A percentile compares a stretch with the other conserved stretches of the same genome.
These are phyloP conservation scores for Ectemnius continuus DNA, from an alignment of 2,888 invertebrate species.

Conservation along the genomic window DNA sequence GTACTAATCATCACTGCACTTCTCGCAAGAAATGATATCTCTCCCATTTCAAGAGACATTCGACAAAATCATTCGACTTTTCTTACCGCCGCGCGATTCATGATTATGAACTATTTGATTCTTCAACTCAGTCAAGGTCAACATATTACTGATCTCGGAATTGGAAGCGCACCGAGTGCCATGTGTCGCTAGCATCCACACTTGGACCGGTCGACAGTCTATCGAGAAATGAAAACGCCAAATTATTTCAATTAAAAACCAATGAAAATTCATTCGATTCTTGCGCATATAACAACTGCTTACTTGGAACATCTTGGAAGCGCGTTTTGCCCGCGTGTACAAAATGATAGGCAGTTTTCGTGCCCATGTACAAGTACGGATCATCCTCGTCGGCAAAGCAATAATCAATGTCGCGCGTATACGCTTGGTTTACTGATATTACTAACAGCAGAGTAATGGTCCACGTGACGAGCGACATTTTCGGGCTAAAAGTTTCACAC, in stretches of 20 bases:
- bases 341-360: conserved; percentile 88
- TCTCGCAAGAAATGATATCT: too few relatives aligned
- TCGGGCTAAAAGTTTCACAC: too few relatives aligned
- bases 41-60: neutral
- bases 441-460: conserved; percentile 32
- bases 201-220: conserved; percentile 86
- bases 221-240: conserved; percentile 22
- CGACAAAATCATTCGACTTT: conserved; percentile 20
- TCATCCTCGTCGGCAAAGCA: conserved; percentile 82
- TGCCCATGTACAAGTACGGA: conserved; percentile 84
- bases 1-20: too few relatives aligned
- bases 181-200: conserved; percentile 86
- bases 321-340: conserved; percentile 81
- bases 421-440: conserved; percentile 36
- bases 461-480: conserved; percentile 9
- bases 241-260: conserved; percentile 1
- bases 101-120: conserved; percentile 84
- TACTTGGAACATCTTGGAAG: conserved; percentile 84
- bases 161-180: conserved; percentile 84
- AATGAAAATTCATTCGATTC: neutral
- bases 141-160: conserved; percentile 80
- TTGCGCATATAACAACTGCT: conserved; percentile 53
- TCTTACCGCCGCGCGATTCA: conserved; percentile 80
- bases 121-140: conserved; percentile 81
- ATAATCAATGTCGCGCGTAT: conserved; percentile 74